A percentile compares a stretch with the other conserved stretches of the same genome.
phyloP scores from a whole-genome alignment of 2,888 invertebrate genomes.

The Pycnomerus fuliginosus region DNA sequence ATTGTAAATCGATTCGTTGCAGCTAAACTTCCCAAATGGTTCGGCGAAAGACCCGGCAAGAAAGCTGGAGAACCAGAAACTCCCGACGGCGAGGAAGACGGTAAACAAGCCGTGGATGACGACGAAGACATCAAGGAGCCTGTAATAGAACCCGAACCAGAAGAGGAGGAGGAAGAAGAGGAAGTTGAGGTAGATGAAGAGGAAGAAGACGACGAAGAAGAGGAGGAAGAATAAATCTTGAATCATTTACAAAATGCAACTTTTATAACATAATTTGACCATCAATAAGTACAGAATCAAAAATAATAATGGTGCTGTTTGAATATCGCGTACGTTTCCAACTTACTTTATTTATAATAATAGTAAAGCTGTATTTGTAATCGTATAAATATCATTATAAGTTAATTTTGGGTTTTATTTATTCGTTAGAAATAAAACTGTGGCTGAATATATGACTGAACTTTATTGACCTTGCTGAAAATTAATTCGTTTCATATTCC shows the following conservation, averaged over 20 bases:
- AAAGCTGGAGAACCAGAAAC: constrained; percentile 86
- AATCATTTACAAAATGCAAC: constrained; percentile 20
- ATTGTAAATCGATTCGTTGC: constrained; percentile 27
- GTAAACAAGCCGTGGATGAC: constrained; percentile 73
- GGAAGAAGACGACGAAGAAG: constrained; percentile 73
- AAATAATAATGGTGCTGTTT: constrained; percentile 16
- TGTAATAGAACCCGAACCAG: constrained; percentile 67
- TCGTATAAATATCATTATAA: constrained; percentile 33
- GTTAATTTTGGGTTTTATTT: constrained; percentile 3
- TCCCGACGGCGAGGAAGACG: constrained; percentile 88
- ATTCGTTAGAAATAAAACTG: constrained; percentile 13
- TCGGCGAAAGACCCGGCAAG: constrained; percentile 93
- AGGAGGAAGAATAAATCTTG: constrained; percentile 56
- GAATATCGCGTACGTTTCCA: constrained; percentile 37
- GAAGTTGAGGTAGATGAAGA: constrained; percentile 74
- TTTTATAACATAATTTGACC: constrained; percentile 29
- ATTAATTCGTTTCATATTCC: too few species aligned
- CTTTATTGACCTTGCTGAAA: too few species aligned
- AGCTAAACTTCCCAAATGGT: constrained; percentile 95
- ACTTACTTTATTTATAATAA: constrained; percentile 38
- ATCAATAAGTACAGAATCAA: too few species aligned
- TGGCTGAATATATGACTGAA: constrained; percentile 1
- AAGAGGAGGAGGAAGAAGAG: constrained; percentile 71
- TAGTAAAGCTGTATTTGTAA: constrained; percentile 50
- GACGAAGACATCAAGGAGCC: constrained; percentile 62